Evolutionary conservation across 2,888 invertebrate genomes (phyloP).

Genomic region (Nymphalis urticae): DNA sequence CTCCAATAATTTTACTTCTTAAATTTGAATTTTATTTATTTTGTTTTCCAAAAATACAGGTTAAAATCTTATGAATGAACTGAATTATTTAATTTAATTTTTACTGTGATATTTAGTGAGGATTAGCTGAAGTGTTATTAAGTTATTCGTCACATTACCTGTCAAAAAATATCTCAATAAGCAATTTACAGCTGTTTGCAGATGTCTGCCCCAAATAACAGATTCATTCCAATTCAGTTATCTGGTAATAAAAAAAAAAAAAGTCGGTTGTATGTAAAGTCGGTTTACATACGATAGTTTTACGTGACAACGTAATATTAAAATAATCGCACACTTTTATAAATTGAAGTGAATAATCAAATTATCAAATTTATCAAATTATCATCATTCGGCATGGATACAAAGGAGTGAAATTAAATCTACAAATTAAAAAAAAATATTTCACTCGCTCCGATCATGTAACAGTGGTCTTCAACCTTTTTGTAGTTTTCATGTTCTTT

Average conservation of each 20-base stretch:
- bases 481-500: no score
- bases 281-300: no score
- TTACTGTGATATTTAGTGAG: slow-evolving; percentile 77
- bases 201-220: slow-evolving; percentile 32
- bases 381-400: no score
- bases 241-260: slow-evolving; percentile 21
- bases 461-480: no score
- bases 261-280: no score
- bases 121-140: slow-evolving; percentile 51
- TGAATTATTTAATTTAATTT: slow-evolving; percentile 53
- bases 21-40: slow-evolving; percentile 23
- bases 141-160: slow-evolving; percentile 43
- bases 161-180: slow-evolving; percentile 39
- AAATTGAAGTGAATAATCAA: no score
- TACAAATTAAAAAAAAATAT: no score
- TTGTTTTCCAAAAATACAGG: slow-evolving; percentile 15
- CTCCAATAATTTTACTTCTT: slow-evolving; percentile 13
- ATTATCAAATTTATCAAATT: no score
- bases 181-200: slow-evolving; percentile 15
- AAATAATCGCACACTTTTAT: no score
- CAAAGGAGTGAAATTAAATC: no score
- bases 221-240: slow-evolving; percentile 33
- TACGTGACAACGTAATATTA: no score
- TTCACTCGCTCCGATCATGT: no score
- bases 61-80: slow-evolving; percentile 22